Conservation (phyloP, 2,888 invertebrate genomes). For the Brenthis ino region DNA sequence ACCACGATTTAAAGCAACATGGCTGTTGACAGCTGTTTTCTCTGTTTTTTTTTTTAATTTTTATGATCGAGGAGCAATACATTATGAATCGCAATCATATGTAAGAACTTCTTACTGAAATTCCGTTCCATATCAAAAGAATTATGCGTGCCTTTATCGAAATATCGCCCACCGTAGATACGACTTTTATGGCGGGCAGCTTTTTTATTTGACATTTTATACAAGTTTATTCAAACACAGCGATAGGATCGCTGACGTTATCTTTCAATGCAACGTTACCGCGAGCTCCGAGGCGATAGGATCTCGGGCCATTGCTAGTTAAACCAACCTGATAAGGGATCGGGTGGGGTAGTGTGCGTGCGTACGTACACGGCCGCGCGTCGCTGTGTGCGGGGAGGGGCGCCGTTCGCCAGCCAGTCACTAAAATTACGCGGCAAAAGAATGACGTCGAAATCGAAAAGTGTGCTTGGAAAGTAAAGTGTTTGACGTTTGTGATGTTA, state of each 20-base stretch:
- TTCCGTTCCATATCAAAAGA: constrained; percentile 32
- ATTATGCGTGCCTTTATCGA: constrained; percentile 53
- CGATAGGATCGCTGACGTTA: constrained; percentile 80
- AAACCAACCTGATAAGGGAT: constrained; percentile 79
- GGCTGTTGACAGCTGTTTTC: no score
- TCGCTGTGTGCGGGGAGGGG: constrained; percentile 63
- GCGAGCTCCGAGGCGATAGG: constrained; percentile 75
- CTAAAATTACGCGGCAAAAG: constrained; percentile 79
- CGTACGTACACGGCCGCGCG: constrained; percentile 43
- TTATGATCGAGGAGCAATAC: no score
- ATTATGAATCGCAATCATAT: background rate
- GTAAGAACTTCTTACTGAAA: constrained; percentile 27
- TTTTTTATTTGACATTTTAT: constrained; percentile 82
- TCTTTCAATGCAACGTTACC: constrained; percentile 83
- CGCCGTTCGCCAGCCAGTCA: constrained; percentile 73
- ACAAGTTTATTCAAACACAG: constrained; percentile 81
- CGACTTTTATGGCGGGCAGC: constrained; percentile 72
- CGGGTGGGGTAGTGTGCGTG: constrained; percentile 62
- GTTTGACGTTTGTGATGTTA: constrained; percentile 66
- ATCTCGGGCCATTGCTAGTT: constrained; percentile 82
- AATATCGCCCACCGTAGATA: constrained; percentile 65
- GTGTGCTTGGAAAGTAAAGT: constrained; percentile 44
- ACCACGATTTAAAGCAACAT: background rate
- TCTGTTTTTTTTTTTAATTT: no score
- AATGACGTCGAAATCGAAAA: constrained; percentile 68